A percentile compares a stretch with the other conserved stretches of the same genome.
Evolutionary conservation across 2,888 invertebrate species (phyloP).

Genomic region (Scaptomyza cyrtandrae): DNA sequence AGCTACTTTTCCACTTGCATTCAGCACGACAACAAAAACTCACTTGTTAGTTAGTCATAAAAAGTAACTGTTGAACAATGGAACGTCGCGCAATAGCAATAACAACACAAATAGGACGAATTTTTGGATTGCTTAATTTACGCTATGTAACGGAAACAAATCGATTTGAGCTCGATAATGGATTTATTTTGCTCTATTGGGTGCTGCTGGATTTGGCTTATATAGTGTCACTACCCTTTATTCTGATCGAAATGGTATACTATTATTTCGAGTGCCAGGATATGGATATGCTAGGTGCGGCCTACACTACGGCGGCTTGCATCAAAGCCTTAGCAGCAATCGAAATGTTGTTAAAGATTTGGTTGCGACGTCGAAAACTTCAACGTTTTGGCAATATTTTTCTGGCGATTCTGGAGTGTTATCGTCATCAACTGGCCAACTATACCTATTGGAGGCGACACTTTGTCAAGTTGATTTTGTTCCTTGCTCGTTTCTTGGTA

Average conservation of each 20-base stretch:
- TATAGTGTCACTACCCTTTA: slow-evolving; percentile 38
- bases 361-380: slow-evolving; percentile 31
- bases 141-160: slow-evolving; percentile 32
- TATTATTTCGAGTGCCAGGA: slow-evolving; percentile 30
- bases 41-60: not conserved
- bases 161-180: slow-evolving; percentile 29
- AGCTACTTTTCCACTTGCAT: not conserved
- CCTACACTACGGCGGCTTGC: slow-evolving; percentile 42
- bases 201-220: slow-evolving; percentile 26
- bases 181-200: slow-evolving; percentile 48
- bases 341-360: slow-evolving; percentile 33
- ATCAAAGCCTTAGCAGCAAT: slow-evolving; percentile 13
- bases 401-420: slow-evolving; percentile 28
- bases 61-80: slow-evolving; percentile 14
- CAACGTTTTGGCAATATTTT: slow-evolving; percentile 30
- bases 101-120: slow-evolving; percentile 28
- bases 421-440: not conserved
- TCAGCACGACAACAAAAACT: not conserved
- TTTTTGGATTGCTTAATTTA: slow-evolving; percentile 58
- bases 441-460: slow-evolving; percentile 7
- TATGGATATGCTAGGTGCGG: slow-evolving; percentile 43
- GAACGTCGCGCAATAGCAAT: slow-evolving; percentile 3
- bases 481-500: slow-evolving; percentile 29
- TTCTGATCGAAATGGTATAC: slow-evolving; percentile 21
- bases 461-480: slow-evolving; percentile 35